Percentiles rank a stretch among this genome's conserved stretches.
These are phyloP conservation scores for Nettapus auritus DNA, from an alignment of 2,113 vertebrate genomes.

Conservation along the genomic window DNA sequence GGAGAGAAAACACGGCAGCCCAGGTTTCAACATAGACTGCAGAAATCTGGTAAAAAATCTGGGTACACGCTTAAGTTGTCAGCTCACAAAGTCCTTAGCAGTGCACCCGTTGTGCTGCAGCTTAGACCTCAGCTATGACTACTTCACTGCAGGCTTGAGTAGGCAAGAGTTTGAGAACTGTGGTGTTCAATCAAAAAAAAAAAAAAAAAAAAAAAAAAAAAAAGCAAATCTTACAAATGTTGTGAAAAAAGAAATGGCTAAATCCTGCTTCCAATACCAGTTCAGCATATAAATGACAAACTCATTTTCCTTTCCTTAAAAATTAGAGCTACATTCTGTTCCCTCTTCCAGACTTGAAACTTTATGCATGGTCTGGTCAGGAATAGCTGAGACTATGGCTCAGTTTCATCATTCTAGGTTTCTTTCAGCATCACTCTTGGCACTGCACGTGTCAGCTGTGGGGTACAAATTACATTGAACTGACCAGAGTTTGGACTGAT, in stretches of 20 bases:
- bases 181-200: not conserved
- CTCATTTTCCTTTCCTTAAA: not conserved
- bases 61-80: not conserved
- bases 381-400: not conserved
- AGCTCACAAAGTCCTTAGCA: not conserved
- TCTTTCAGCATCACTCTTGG: not conserved
- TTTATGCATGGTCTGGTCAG: not conserved
- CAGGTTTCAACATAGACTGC: not conserved
- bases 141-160: not conserved
- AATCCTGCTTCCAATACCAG: not conserved
- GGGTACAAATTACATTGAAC: not conserved
- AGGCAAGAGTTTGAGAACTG: not conserved
- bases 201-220: not conserved
- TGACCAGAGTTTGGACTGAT: not conserved
- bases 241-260: not conserved
- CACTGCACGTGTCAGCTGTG: not conserved
- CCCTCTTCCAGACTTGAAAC: not conserved
- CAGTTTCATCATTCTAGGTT: not conserved
- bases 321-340: not conserved
- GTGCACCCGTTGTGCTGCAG: not conserved
- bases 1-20: not conserved
- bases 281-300: not conserved
- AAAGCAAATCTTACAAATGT: slow-evolving; percentile 15
- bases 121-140: not conserved
- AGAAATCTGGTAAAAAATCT: not conserved